phyloP scores from a whole-genome alignment of 1,140 invertebrate species.

The Macrosteles quadrilineatus region DNA sequence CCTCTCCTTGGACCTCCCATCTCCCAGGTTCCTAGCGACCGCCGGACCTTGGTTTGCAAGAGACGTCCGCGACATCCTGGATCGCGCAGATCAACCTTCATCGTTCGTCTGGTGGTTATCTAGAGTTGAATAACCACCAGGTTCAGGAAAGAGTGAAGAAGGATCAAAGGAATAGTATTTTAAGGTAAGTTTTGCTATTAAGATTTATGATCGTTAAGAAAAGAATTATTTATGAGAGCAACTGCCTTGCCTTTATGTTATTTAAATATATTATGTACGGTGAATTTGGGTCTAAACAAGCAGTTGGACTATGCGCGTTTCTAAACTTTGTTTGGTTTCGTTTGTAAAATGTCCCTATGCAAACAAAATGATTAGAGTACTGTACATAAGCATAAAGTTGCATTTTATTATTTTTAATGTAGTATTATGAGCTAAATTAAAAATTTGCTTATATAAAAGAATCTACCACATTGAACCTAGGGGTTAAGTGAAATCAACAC shows the following conservation, averaged over 20 bases:
- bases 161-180: conserved; percentile 41
- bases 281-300: background rate
- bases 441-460: no score
- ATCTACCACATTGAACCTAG: no score
- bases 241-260: background rate
- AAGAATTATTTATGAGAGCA: background rate
- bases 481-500: no score
- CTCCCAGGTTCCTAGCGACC: conserved; percentile 53
- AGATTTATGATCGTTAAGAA: no score
- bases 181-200: conserved; percentile 39
- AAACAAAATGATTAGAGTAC: no score
- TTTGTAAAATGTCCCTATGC: no score
- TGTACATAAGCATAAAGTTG: no score
- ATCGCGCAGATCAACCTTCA: conserved; percentile 66
- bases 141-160: conserved; percentile 74
- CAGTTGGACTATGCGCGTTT: background rate
- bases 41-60: conserved; percentile 63
- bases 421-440: no score
- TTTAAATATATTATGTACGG: background rate
- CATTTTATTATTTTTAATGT: no score
- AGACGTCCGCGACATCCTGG: conserved; percentile 65
- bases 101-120: conserved; percentile 74
- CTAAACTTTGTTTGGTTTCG: no score
- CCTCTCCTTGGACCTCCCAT: conserved; percentile 42
- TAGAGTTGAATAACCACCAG: conserved; percentile 72